Evolutionary conservation across 2,113 vertebrate species (phyloP).

Genomic region (Neolamprologus variostigma): DNA sequence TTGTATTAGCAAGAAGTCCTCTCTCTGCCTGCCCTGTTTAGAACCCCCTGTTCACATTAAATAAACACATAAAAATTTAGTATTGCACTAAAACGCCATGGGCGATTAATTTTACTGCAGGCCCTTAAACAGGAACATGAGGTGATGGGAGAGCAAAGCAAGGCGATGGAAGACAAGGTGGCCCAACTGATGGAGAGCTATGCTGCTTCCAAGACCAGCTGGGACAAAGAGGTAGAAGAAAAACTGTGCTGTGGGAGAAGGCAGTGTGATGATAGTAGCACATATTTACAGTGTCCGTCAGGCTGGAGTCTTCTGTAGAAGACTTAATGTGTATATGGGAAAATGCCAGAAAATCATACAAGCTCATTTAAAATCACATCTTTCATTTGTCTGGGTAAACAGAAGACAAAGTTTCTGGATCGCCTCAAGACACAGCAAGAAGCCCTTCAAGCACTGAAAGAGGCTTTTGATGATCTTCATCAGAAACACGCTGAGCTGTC

Average conservation of each 20-base stretch:
- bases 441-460: slow-evolving; percentile 62
- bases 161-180: slow-evolving; percentile 83
- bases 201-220: slow-evolving; percentile 69
- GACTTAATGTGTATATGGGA: background rate
- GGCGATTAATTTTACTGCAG: slow-evolving; percentile 99
- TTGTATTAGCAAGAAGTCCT: slow-evolving; percentile 80
- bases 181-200: slow-evolving; percentile 79
- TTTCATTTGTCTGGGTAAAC: slow-evolving; percentile 3
- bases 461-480: slow-evolving; percentile 52
- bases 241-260: background rate
- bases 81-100: slow-evolving; percentile 96
- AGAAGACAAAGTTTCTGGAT: slow-evolving; percentile 68
- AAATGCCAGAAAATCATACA: background rate
- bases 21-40: slow-evolving; percentile 67
- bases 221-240: slow-evolving; percentile 77
- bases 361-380: background rate
- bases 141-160: slow-evolving; percentile 83
- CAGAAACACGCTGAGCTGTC: slow-evolving; percentile 42
- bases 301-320: background rate
- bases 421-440: slow-evolving; percentile 60
- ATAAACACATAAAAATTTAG: slow-evolving; percentile 98
- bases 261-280: background rate
- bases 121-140: slow-evolving; percentile 92
- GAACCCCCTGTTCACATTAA: slow-evolving; percentile 86
- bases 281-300: background rate